Percentiles rank a stretch among this genome's conserved stretches.
phyloP scores from a whole-genome alignment of 1,140 invertebrate genomes.

The Lasioglossum albipes region DNA sequence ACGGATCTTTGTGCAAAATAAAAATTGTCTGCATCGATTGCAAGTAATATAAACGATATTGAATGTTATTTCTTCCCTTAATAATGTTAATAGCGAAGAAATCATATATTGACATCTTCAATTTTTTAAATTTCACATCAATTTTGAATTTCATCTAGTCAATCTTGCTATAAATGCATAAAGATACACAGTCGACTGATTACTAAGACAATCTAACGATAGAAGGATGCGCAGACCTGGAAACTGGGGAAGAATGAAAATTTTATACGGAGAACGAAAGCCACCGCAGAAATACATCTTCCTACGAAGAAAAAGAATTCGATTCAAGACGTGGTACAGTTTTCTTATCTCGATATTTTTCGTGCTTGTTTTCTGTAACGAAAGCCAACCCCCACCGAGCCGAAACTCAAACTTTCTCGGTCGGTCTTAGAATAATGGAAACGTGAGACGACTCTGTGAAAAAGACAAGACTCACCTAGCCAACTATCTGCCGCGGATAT shows the following conservation, averaged over 20 bases:
- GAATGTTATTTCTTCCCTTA: too few relatives aligned
- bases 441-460: conserved; percentile 59
- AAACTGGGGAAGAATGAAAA: not conserved
- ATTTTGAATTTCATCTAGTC: too few relatives aligned
- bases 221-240: not conserved
- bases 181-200: too few relatives aligned
- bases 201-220: too few relatives aligned
- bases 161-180: too few relatives aligned
- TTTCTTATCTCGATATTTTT: conserved; percentile 26
- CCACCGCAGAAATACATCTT: not conserved
- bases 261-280: not conserved
- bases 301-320: not conserved
- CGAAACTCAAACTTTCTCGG: conserved; percentile 50
- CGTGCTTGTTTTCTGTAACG: conserved; percentile 31
- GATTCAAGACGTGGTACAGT: not conserved
- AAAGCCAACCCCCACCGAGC: conserved; percentile 2
- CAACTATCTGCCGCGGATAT: conserved; percentile 36
- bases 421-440: conserved; percentile 62
- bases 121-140: too few relatives aligned
- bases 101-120: too few relatives aligned
- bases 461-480: conserved; percentile 44
- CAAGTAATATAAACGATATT: too few relatives aligned
- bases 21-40: too few relatives aligned
- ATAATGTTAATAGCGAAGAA: too few relatives aligned
- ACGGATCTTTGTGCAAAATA: too few relatives aligned